A percentile compares a stretch with the other conserved stretches of the same genome.
Conservation (phyloP, 2,888 invertebrate genomes). For the Eulithis prunata region DNA sequence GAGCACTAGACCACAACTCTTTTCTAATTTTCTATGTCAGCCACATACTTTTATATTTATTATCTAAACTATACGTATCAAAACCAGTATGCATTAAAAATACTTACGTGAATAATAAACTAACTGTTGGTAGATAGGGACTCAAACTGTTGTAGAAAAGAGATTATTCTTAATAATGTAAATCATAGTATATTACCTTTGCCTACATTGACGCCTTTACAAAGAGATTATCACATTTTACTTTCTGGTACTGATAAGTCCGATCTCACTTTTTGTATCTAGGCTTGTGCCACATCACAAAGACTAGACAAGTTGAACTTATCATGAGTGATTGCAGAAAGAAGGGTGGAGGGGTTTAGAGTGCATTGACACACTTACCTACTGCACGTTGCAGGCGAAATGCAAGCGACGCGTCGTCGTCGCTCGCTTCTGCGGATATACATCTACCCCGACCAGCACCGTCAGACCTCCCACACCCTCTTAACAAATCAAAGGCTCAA, state of each 20-base stretch:
- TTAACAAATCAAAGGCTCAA: slow-evolving; percentile 40
- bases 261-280: slow-evolving; percentile 43
- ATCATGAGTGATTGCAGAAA: slow-evolving; percentile 76
- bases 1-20: slow-evolving; percentile 7
- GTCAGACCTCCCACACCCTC: slow-evolving; percentile 57
- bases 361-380: slow-evolving; percentile 84
- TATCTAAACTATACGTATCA: neutral
- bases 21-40: slow-evolving; percentile 21
- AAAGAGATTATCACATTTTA: slow-evolving; percentile 17
- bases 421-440: slow-evolving; percentile 67
- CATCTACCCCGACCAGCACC: slow-evolving; percentile 57
- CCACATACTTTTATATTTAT: neutral
- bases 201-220: neutral
- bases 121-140: too few relatives aligned
- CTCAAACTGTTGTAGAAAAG: too few relatives aligned
- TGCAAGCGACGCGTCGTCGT: slow-evolving; percentile 70
- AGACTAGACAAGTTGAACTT: slow-evolving; percentile 72
- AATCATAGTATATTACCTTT: neutral
- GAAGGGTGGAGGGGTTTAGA: slow-evolving; percentile 73
- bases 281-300: slow-evolving; percentile 50
- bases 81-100: too few relatives aligned
- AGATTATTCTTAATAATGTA: too few relatives aligned
- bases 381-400: slow-evolving; percentile 79
- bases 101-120: too few relatives aligned
- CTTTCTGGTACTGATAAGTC: slow-evolving; percentile 21